These are phyloP conservation scores for Phrynocephalus vlangalii DNA, from an alignment of 2,797 vertebrate genomes.

Conservation along the genomic window DNA sequence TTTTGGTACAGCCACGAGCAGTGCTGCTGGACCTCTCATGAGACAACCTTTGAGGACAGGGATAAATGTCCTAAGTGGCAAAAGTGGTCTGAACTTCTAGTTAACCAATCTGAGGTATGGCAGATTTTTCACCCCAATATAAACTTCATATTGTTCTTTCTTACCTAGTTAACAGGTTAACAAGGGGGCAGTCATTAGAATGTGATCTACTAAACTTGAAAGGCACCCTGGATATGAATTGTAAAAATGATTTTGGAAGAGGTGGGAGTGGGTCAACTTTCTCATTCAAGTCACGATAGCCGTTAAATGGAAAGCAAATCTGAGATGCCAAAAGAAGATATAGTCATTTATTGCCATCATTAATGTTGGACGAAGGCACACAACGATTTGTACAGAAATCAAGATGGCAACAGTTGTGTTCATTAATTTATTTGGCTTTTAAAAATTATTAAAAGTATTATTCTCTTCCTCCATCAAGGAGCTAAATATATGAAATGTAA, in stretches of 20 bases:
- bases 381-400: not conserved
- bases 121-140: not conserved
- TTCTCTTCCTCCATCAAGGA: not conserved
- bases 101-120: slow-evolving; percentile 87
- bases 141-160: slow-evolving; percentile 23
- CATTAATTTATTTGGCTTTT: not conserved
- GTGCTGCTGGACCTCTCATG: slow-evolving; percentile 97
- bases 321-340: not conserved
- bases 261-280: not conserved
- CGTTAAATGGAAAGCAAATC: not conserved
- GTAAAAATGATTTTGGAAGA: slow-evolving; percentile 15
- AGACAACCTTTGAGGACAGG: slow-evolving; percentile 94
- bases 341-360: too few relatives aligned
- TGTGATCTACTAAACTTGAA: slow-evolving; percentile 15
- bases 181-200: not conserved
- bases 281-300: not conserved
- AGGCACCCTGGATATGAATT: not conserved
- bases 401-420: not conserved
- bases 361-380: not conserved
- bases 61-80: slow-evolving; percentile 98
- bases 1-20: slow-evolving; percentile 99
- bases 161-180: not conserved
- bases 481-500: too few relatives aligned
- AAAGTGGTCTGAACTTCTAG: slow-evolving; percentile 97
- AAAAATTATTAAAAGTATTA: not conserved